phyloP scores from a whole-genome alignment of 2,113 vertebrate genomes.

The Piaya cayana region DNA sequence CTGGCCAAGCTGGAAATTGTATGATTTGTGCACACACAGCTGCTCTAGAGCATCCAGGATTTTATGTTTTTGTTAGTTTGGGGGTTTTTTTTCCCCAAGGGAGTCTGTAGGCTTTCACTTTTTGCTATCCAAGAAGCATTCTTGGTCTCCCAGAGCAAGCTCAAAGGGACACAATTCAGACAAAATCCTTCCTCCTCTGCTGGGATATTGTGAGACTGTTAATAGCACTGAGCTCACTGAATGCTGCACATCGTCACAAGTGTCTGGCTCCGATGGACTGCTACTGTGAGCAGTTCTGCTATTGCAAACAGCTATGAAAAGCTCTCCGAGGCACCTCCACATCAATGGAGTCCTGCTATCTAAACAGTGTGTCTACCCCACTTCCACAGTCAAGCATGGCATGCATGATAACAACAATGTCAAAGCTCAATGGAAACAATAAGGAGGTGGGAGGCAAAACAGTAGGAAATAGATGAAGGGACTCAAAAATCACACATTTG shows the following conservation, averaged over 20 bases:
- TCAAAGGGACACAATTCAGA: neutral
- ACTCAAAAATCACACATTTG: neutral
- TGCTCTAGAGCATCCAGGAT: neutral
- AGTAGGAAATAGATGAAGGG: slow-evolving; percentile 38
- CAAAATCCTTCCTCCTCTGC: neutral
- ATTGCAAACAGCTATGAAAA: neutral
- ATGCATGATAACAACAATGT: neutral
- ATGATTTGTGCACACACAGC: neutral
- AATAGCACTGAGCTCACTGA: neutral
- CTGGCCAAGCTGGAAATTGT: neutral
- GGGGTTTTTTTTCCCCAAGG: neutral
- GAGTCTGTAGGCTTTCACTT: neutral
- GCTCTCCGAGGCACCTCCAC: slow-evolving; percentile 2
- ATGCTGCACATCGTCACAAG: neutral
- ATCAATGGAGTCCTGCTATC: neutral
- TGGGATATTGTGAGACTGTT: neutral
- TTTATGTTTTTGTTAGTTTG: neutral
- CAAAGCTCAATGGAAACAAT: neutral
- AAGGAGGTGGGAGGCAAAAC: slow-evolving; percentile 15
- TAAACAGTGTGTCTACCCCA: neutral
- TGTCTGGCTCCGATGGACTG: neutral
- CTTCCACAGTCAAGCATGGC: slow-evolving; percentile 8
- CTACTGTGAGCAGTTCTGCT: slow-evolving; percentile 23
- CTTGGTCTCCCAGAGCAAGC: neutral
- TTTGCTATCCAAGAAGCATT: neutral